A percentile compares a stretch with the other conserved stretches of the same genome.
Conservation (phyloP, 2,888 invertebrate species). For the Agrochola macilenta region DNA sequence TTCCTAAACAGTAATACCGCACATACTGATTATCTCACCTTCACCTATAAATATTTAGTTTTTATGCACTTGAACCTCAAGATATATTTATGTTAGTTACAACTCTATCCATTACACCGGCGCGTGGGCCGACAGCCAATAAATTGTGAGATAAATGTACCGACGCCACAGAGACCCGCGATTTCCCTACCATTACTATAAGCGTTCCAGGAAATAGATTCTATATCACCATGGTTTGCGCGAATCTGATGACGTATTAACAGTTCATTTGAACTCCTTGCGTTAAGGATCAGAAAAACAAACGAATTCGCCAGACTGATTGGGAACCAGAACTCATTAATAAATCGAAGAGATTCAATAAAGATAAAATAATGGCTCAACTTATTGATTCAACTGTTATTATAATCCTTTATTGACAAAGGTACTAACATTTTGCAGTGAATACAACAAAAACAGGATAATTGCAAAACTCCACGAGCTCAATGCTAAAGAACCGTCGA, state of each 20-base stretch:
- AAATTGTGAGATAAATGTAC: conserved; percentile 75
- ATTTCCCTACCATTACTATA: conserved; percentile 65
- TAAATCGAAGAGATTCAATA: neutral
- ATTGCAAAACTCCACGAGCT: conserved; percentile 38
- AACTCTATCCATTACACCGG: conserved; percentile 68
- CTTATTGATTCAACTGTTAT: conserved; percentile 4
- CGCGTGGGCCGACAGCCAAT: conserved; percentile 74
- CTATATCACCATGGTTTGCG: conserved; percentile 59
- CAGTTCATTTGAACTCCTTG: conserved; percentile 40
- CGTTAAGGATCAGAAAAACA: conserved; percentile 14
- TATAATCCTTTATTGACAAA: neutral
- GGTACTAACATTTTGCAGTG: conserved; percentile 13
- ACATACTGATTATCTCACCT: conserved; percentile 58
- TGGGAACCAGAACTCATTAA: neutral
- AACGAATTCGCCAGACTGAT: neutral
- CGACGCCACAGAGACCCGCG: conserved; percentile 62
- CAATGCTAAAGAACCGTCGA: conserved; percentile 23
- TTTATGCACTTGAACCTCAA: conserved; percentile 76
- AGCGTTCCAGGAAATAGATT: conserved; percentile 64
- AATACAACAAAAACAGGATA: conserved; percentile 31
- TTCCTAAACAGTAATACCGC: conserved; percentile 24
- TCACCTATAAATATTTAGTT: conserved; percentile 69
- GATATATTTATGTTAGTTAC: conserved; percentile 68
- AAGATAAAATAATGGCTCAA: conserved; percentile 5
- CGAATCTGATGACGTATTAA: conserved; percentile 29